Evolutionary conservation across 2,797 vertebrate genomes (phyloP).

Genomic region (Borostomias antarcticus): DNA sequence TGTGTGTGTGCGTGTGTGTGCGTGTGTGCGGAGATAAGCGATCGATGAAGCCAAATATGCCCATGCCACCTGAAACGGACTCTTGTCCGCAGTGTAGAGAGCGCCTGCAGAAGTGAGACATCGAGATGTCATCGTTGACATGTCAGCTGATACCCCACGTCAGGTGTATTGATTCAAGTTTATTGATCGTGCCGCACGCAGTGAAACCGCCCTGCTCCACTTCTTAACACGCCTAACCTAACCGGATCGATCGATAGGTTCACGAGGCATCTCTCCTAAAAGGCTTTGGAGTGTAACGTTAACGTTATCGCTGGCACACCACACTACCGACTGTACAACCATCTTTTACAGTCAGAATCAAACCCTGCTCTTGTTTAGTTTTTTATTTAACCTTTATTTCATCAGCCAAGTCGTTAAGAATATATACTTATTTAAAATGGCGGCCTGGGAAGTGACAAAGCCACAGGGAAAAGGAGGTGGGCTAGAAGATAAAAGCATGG

Average conservation of each 20-base stretch:
- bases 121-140: not conserved
- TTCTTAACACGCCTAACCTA: not conserved
- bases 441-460: too few relatives aligned
- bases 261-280: not conserved
- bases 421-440: too few relatives aligned
- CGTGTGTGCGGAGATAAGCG: not conserved
- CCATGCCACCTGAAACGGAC: not conserved
- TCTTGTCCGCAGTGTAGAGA: not conserved
- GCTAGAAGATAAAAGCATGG: too few relatives aligned
- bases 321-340: too few relatives aligned
- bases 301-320: too few relatives aligned
- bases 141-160: conserved; percentile 2
- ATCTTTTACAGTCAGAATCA: too few relatives aligned
- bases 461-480: too few relatives aligned
- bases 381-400: too few relatives aligned
- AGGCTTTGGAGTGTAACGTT: too few relatives aligned
- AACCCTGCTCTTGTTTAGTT: too few relatives aligned
- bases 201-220: not conserved
- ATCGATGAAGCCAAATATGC: not conserved
- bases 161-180: conserved; percentile 4
- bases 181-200: not conserved
- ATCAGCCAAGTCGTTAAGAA: too few relatives aligned
- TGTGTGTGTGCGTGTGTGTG: conserved; percentile 1
- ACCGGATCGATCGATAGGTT: not conserved
- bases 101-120: not conserved